phyloP scores from a whole-genome alignment of 2,888 invertebrate species.

The Eristalis pertinax region DNA sequence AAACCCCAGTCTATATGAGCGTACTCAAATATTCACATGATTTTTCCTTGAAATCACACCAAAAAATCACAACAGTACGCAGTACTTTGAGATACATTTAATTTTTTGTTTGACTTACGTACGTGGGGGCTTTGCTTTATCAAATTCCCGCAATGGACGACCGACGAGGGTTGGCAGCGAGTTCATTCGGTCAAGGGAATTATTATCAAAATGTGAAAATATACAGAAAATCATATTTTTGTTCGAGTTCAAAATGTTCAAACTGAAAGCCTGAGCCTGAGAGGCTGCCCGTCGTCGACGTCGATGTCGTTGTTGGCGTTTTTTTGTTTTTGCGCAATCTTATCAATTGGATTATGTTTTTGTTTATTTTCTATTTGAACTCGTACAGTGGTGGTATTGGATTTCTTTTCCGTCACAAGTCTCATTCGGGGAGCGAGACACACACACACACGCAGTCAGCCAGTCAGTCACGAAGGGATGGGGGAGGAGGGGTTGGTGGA shows the following conservation, averaged over 20 bases:
- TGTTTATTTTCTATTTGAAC: constrained; percentile 51
- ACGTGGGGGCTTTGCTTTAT: neutral
- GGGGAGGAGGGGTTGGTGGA: neutral
- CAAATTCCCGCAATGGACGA: neutral
- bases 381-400: constrained; percentile 7
- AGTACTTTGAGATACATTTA: neutral
- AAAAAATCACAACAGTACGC: neutral
- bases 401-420: constrained; percentile 45
- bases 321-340: constrained; percentile 54
- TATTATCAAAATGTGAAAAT: constrained; percentile 12
- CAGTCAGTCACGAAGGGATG: too few species aligned
- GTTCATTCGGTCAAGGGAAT: constrained; percentile 58
- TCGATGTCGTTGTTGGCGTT: constrained; percentile 20
- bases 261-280: neutral
- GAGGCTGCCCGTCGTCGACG: neutral
- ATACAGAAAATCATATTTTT: neutral
- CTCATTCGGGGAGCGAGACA: neutral
- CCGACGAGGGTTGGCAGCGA: neutral
- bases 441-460: neutral
- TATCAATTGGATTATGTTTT: constrained; percentile 63
- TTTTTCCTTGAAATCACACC: neutral
- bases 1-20: neutral
- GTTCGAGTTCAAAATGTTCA: constrained; percentile 26
- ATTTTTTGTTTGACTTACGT: neutral
- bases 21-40: neutral